A percentile compares a stretch with the other conserved stretches of the same genome.
Conservation (phyloP, 2,797 vertebrate species). For the Melanotaenia pygmaea region DNA sequence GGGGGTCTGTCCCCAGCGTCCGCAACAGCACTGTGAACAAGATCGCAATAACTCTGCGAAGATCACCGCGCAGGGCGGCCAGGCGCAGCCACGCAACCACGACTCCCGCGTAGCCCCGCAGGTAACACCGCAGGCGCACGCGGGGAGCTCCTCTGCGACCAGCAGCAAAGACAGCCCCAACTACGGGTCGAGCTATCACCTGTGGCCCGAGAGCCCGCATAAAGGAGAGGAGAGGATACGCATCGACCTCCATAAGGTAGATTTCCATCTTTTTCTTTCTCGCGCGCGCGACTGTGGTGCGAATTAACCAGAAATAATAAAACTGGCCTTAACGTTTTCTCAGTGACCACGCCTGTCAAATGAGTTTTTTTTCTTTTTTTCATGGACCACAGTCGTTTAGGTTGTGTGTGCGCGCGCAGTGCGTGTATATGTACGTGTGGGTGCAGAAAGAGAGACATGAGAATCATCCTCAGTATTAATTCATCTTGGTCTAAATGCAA, state of each 20-base stretch:
- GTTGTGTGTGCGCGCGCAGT: conserved; percentile 31
- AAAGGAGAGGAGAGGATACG: conserved; percentile 80
- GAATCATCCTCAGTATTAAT: conserved; percentile 26
- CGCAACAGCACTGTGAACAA: conserved; percentile 77
- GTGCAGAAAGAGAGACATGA: not conserved
- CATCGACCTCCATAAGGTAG: conserved; percentile 82
- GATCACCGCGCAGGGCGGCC: conserved; percentile 59
- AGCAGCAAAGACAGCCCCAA: conserved; percentile 81
- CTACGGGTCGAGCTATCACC: conserved; percentile 85
- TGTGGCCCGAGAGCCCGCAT: conserved; percentile 84
- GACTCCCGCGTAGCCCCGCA: conserved; percentile 67
- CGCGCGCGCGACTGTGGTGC: conserved; percentile 5
- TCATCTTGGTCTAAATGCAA: conserved; percentile 22
- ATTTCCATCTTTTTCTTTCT: conserved; percentile 1
- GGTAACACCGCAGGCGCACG: conserved; percentile 67
- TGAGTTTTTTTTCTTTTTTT: conserved; percentile 32
- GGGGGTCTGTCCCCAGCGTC: conserved; percentile 75
- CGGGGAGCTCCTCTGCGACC: conserved; percentile 78
- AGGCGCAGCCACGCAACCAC: conserved; percentile 60
- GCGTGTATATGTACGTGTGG: conserved; percentile 7
- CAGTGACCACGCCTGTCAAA: conserved; percentile 78
- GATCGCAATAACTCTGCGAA: conserved; percentile 74
- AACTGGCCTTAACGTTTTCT: conserved; percentile 48
- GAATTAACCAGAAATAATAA: conserved; percentile 11
- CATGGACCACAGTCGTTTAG: conserved; percentile 33